These are phyloP conservation scores for Adineta ricciae DNA, from an alignment of 2,888 invertebrate genomes.

Conservation along the genomic window DNA sequence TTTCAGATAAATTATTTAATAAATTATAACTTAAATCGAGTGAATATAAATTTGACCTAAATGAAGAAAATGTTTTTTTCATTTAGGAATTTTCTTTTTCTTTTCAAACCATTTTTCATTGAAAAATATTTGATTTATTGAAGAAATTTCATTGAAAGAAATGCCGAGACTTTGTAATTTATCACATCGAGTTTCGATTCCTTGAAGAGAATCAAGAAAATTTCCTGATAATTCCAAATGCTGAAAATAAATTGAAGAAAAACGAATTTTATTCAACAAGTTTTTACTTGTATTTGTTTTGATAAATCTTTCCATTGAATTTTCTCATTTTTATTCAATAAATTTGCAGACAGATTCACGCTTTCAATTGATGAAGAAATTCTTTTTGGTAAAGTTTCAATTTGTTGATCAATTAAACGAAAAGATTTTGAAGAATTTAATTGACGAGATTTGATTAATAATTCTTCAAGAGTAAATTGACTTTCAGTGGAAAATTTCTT, in stretches of 20 bases:
- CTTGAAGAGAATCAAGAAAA: not conserved
- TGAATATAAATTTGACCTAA: constrained; percentile 45
- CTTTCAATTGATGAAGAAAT: not conserved
- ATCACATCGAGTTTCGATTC: not conserved
- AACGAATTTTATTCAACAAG: not conserved
- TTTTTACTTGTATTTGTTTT: not conserved
- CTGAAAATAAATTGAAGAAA: not conserved
- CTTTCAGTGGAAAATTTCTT: not conserved
- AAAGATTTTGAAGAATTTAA: not conserved
- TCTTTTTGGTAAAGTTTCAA: not conserved
- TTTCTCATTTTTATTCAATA: not conserved
- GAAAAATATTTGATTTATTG: not conserved
- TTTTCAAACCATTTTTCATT: not conserved
- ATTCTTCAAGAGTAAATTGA: not conserved
- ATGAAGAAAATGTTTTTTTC: not conserved
- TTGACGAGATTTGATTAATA: constrained; percentile 5
- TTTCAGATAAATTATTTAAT: constrained; percentile 43
- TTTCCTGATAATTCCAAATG: not conserved
- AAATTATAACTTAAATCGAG: constrained; percentile 47
- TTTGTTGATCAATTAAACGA: not conserved
- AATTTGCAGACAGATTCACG: not conserved
- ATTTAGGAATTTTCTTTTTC: too few species aligned
- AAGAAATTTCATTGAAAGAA: not conserved
- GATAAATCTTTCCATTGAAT: not conserved
- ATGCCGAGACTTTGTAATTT: not conserved